Percentiles rank a stretch among this genome's conserved stretches.
Conservation (phyloP, 2,113 vertebrate genomes). For the Paratilapia polleni region DNA sequence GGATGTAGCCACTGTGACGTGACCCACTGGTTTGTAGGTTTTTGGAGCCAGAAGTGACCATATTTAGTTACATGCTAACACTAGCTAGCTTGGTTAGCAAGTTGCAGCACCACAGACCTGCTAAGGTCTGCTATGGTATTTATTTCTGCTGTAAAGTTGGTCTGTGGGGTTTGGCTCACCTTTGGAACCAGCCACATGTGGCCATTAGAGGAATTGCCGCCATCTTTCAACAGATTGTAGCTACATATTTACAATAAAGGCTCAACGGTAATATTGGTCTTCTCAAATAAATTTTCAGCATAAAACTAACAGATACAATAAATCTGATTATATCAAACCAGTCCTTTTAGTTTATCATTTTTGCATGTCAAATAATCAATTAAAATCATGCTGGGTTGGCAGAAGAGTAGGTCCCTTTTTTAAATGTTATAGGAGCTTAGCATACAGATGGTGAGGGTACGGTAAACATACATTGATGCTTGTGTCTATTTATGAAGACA, state of each 20-base stretch:
- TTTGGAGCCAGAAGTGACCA: too few species aligned
- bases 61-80: too few species aligned
- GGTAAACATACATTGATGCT: not conserved
- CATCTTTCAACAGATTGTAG: not conserved
- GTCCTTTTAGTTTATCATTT: not conserved
- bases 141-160: too few species aligned
- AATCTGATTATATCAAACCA: not conserved
- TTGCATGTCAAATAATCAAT: not conserved
- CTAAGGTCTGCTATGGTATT: too few species aligned
- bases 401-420: fast-evolving
- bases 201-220: too few species aligned
- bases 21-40: too few species aligned
- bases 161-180: too few species aligned
- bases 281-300: not conserved
- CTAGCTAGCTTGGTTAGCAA: too few species aligned
- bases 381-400: not conserved
- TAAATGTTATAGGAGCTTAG: not conserved
- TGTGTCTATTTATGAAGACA: not conserved
- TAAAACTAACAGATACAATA: not conserved
- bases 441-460: not conserved
- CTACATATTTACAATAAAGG: not conserved
- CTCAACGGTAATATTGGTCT: not conserved
- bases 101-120: too few species aligned
- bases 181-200: too few species aligned
- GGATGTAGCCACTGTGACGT: too few species aligned